Conservation (phyloP, 35 echinoderm and acorn worm species). For the Apostichopus japonicus region DNA sequence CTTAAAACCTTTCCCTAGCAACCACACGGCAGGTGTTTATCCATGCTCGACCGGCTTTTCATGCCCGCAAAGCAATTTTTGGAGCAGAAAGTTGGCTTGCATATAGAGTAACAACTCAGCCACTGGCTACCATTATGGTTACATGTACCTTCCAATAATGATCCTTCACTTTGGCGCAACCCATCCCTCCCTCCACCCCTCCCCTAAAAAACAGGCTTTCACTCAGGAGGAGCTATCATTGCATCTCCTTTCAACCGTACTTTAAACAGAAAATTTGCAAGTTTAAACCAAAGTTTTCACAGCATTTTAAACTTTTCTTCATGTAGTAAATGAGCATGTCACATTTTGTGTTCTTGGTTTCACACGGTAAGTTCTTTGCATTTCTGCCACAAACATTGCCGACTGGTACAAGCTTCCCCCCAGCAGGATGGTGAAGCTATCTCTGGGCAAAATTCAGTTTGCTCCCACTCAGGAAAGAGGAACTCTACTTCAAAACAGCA, state of each 20-base stretch:
- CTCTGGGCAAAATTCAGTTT: not conserved
- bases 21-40: too few species aligned
- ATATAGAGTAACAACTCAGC: too few species aligned
- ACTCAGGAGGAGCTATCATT: not conserved
- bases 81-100: too few species aligned
- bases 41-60: too few species aligned
- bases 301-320: not conserved
- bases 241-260: not conserved
- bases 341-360: not conserved
- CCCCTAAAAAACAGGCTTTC: not conserved
- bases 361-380: not conserved
- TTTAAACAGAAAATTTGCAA: slow-evolving; percentile 8
- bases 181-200: not conserved
- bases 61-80: too few species aligned
- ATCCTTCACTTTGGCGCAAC: not conserved
- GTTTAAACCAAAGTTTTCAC: slow-evolving; percentile 5
- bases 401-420: not conserved
- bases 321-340: not conserved
- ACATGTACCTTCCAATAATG: not conserved
- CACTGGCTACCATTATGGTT: not conserved
- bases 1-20: too few species aligned
- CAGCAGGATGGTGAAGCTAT: not conserved
- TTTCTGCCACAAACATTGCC: not conserved
- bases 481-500: slow-evolving; percentile 18
- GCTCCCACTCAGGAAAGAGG: not conserved